Conservation (phyloP, 1,140 invertebrate genomes). For the Camponotus vicinus region DNA sequence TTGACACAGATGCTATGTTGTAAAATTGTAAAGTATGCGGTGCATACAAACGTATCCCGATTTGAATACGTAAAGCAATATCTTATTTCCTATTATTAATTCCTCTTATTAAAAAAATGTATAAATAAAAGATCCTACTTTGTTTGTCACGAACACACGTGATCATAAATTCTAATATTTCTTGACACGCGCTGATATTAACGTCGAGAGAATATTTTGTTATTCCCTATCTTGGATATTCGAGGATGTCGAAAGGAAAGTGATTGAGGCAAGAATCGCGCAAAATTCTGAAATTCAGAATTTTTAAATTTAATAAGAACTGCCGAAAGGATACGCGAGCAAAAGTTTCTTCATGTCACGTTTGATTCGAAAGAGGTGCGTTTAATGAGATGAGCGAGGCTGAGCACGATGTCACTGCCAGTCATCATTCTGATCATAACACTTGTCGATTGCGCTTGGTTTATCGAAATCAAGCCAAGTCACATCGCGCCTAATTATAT, state of each 20-base stretch:
- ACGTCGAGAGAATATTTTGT: constrained; percentile 46
- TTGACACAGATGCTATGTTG: not conserved
- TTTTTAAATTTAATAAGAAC: constrained; percentile 28
- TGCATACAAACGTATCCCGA: not conserved
- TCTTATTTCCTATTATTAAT: constrained; percentile 41
- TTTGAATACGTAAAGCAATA: constrained; percentile 40
- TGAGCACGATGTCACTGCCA: constrained; percentile 55
- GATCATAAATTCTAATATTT: constrained; percentile 41
- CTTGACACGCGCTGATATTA: constrained; percentile 32
- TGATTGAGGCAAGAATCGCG: constrained; percentile 27
- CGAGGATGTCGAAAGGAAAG: not conserved
- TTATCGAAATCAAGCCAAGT: constrained; percentile 19
- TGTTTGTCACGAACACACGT: constrained; percentile 8
- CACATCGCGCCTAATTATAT: constrained; percentile 47
- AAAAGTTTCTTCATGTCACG: constrained; percentile 53
- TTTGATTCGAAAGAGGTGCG: constrained; percentile 26
- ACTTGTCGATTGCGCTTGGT: constrained; percentile 43
- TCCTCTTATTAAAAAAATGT: not conserved
- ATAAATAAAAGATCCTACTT: not conserved
- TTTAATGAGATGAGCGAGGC: not conserved
- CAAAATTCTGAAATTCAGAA: constrained; percentile 28
- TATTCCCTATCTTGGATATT: constrained; percentile 56
- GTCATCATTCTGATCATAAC: constrained; percentile 41
- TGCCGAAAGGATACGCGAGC: constrained; percentile 18
- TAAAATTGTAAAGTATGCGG: not conserved